Conservation (phyloP, 2,113 vertebrate genomes). For the Hippocampus comes region DNA sequence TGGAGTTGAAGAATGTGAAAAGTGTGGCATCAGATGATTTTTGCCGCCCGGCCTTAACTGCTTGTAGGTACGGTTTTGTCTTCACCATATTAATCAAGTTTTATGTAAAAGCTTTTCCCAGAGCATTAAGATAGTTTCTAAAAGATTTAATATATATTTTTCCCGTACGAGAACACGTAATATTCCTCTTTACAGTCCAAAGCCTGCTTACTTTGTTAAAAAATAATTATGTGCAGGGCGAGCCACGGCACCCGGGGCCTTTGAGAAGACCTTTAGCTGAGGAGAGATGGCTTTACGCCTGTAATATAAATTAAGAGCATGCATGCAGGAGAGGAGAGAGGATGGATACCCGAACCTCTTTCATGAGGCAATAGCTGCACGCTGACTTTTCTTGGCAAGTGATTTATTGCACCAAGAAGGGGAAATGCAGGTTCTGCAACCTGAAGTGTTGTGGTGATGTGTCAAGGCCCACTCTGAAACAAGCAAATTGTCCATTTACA, state of each 20-base stretch:
- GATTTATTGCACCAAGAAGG: conserved; percentile 38
- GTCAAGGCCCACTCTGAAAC: conserved; percentile 21
- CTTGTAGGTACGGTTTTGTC: neutral
- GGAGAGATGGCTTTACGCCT: conserved; percentile 61
- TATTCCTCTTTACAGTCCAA: conserved; percentile 18
- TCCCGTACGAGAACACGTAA: neutral
- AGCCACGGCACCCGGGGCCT: conserved; percentile 53
- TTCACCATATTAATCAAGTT: neutral
- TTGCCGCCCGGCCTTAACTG: neutral
- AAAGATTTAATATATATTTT: neutral
- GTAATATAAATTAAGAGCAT: conserved; percentile 65
- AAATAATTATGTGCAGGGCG: conserved; percentile 57
- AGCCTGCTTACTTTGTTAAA: conserved; percentile 57
- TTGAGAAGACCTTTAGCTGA: conserved; percentile 59
- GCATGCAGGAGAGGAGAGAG: conserved; percentile 24
- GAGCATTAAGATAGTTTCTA: neutral
- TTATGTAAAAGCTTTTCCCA: neutral
- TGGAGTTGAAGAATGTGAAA: neutral
- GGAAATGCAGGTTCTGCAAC: conserved; percentile 18
- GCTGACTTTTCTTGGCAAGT: conserved; percentile 31
- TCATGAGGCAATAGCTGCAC: conserved; percentile 30
- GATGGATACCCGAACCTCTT: conserved; percentile 53
- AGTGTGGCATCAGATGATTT: neutral
- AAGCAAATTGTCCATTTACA: conserved; percentile 19
- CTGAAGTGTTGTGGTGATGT: conserved; percentile 20